Conservation (phyloP, 2,113 vertebrate species). For the Heptranchias perlo region DNA sequence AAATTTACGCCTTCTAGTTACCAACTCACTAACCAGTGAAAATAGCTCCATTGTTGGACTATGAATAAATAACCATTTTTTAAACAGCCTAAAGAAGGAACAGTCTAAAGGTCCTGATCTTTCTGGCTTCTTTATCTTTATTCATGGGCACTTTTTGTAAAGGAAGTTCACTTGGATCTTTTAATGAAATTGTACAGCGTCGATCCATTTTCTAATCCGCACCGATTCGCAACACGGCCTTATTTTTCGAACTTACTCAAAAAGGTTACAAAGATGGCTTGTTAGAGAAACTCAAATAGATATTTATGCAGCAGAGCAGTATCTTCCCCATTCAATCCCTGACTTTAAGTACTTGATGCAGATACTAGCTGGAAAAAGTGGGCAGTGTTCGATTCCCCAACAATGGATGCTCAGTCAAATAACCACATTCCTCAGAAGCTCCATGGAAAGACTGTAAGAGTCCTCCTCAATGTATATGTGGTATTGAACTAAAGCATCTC, state of each 20-base stretch:
- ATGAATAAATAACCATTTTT: conserved; percentile 9
- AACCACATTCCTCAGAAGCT: background rate
- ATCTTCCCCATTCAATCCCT: background rate
- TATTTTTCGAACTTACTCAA: background rate
- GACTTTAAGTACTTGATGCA: background rate
- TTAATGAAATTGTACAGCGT: background rate
- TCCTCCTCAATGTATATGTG: background rate
- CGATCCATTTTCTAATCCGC: background rate
- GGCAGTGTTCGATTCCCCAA: background rate
- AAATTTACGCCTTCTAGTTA: background rate
- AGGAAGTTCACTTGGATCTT: background rate
- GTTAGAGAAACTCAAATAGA: background rate
- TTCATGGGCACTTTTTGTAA: background rate
- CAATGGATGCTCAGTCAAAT: background rate
- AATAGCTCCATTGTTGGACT: background rate
- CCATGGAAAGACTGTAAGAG: background rate
- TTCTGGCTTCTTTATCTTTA: background rate
- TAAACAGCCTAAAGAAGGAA: background rate
- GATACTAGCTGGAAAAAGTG: background rate
- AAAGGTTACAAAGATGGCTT: background rate
- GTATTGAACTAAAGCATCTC: background rate
- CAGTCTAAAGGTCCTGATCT: background rate
- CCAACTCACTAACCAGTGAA: background rate
- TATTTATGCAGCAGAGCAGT: background rate
- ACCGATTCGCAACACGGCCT: background rate